phyloP scores from a whole-genome alignment of 2,888 invertebrate species.

The Zelleria hepariella region DNA sequence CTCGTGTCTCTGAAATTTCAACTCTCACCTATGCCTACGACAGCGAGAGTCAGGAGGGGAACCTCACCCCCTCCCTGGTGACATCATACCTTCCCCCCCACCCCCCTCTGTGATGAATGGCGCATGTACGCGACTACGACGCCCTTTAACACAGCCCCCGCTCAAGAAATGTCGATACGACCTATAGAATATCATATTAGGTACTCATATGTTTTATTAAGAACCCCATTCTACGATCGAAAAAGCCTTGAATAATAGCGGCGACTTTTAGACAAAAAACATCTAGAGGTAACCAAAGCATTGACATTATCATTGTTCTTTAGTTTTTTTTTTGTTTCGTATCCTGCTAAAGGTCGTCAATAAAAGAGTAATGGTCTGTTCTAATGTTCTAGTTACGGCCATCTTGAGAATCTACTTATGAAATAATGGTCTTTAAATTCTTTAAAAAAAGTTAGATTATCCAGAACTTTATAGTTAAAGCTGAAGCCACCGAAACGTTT shows the following conservation, averaged over 20 bases:
- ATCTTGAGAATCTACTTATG: too few species aligned
- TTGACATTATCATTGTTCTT: too few species aligned
- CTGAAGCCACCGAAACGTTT: too few species aligned
- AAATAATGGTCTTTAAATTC: too few species aligned
- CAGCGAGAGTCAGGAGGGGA: background rate
- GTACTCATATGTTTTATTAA: background rate
- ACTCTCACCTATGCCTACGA: background rate
- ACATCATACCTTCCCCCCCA: slow-evolving; percentile 9
- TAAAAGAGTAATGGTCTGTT: too few species aligned
- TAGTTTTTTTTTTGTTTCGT: too few species aligned
- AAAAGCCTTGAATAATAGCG: background rate
- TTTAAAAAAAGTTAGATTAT: too few species aligned
- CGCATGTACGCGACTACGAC: slow-evolving; percentile 13
- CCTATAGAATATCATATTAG: slow-evolving; percentile 1
- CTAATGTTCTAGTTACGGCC: too few species aligned
- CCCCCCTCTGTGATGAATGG: slow-evolving; percentile 14
- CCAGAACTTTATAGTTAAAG: too few species aligned
- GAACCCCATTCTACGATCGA: background rate
- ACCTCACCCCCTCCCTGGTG: background rate
- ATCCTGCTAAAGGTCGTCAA: too few species aligned
- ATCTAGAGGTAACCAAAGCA: too few species aligned
- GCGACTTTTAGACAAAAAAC: background rate
- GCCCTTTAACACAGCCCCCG: slow-evolving; percentile 13
- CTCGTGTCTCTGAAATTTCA: background rate
- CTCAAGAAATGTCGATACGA: slow-evolving; percentile 17